Evolutionary conservation across 2,888 invertebrate species (phyloP), one percentile per base, ranked within the genome.

Genomic region (Drosophila kanekoi): DNA sequence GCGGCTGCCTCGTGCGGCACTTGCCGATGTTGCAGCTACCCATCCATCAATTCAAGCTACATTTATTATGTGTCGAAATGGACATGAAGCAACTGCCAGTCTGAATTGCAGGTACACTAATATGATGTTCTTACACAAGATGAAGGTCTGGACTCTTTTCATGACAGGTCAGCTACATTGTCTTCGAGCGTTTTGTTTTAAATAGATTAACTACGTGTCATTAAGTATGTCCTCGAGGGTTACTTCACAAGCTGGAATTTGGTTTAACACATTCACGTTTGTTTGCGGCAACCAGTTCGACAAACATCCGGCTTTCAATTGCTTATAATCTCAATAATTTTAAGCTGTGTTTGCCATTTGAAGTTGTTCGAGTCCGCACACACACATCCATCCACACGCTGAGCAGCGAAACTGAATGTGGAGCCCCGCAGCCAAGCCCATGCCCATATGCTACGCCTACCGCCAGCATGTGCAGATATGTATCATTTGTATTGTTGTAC

Each of bases 251-350:
- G 23, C 5, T 23, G 23, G 5, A 6, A 23, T 23, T 23, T 23
- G 5, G 3, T 38, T 11, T 2, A 0, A 11, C 11, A 33, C n/a
- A 20, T 53, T 20, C 3, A 9, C 16, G 32, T 41, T 32, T 32
- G 13, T 33, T 23, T 23, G 23, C 3, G 18, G 18, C 48, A 38
- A 9, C 13, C 40, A 20, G 20, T 4, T 23, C 5, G 23, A 23
- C 1, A 23, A 5, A 23, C 5, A 28, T 14, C 8, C 41, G 33
- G 44, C 33, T 54, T 44, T 33, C 20, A 54, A 6, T 41, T 53
- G 41, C 33, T 54, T n/a, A 44, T 5, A 45, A 49, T 49, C 49
- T 49, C 43, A 37, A 35, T 43, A 43, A 57, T 57, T 61, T 45
- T 8, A 32, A 38, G 37, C 45, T 14, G 13, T 58, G 41, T 40